Percentiles rank a stretch among this genome's conserved stretches.
Conservation (phyloP, 2,888 invertebrate species). For the Megaustenia siamemsis region DNA sequence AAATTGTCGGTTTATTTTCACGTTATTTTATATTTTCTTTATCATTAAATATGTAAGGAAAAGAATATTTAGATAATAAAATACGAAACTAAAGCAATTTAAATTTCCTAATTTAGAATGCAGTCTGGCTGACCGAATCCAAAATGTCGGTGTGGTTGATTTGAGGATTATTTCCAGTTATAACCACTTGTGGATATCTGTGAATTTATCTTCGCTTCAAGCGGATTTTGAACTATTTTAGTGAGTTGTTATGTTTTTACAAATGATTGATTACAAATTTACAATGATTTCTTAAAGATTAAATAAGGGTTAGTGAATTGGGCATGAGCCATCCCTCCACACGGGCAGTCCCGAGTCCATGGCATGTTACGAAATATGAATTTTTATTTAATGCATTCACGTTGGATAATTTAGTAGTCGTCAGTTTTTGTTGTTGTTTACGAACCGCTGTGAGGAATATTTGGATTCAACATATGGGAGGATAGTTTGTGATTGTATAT, state of each 20-base stretch:
- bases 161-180: not conserved
- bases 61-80: not conserved
- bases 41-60: not conserved
- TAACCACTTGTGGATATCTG: slow-evolving; percentile 52
- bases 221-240: slow-evolving; percentile 24
- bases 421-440: too few relatives aligned
- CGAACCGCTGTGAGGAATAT: too few relatives aligned
- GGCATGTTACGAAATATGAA: not conserved
- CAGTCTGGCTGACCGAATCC: slow-evolving; percentile 50
- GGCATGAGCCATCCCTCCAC: not conserved
- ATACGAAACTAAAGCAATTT: slow-evolving; percentile 42
- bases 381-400: too few relatives aligned
- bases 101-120: slow-evolving; percentile 56
- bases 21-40: not conserved
- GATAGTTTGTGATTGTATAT: too few relatives aligned
- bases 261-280: not conserved
- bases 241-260: slow-evolving; percentile 17
- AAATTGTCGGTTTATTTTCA: not conserved
- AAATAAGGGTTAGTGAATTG: not conserved
- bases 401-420: too few relatives aligned
- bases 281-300: not conserved
- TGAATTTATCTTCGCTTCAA: not conserved
- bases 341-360: not conserved
- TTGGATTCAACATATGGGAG: too few relatives aligned
- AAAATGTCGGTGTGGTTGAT: slow-evolving; percentile 52